Evolutionary conservation across 2,888 invertebrate genomes (phyloP).

Genomic region (Catocala sponsa): DNA sequence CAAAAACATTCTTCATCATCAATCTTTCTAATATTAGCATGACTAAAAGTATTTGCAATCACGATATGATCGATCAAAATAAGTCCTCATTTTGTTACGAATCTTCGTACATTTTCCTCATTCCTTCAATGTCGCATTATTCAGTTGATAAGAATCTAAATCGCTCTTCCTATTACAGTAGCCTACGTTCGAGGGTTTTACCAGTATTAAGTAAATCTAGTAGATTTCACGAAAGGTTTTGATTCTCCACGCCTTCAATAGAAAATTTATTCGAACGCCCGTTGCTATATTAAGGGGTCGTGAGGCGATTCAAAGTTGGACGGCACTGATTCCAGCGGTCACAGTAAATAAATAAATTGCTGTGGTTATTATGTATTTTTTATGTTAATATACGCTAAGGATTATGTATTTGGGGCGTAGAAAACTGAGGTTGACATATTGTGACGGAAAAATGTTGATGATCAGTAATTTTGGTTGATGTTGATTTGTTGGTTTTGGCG

Average conservation of each 20-base stretch:
- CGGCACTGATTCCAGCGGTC: constrained; percentile 28
- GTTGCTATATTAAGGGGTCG: constrained; percentile 42
- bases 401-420: constrained; percentile 17
- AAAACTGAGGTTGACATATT: constrained; percentile 7
- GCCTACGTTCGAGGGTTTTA: constrained; percentile 29
- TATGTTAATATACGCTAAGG: constrained; percentile 24
- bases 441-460: constrained; percentile 8
- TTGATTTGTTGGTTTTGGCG: constrained; percentile 8
- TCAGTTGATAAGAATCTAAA: constrained; percentile 48
- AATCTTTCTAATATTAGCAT: constrained; percentile 6
- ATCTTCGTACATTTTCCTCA: constrained; percentile 2
- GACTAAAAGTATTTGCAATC: neutral
- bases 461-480: constrained; percentile 5
- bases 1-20: neutral
- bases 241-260: constrained; percentile 51
- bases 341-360: constrained; percentile 31
- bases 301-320: constrained; percentile 24
- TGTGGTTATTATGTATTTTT: constrained; percentile 22
- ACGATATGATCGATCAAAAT: constrained; percentile 4
- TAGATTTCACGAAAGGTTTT: constrained; percentile 49
- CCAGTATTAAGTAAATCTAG: constrained; percentile 56
- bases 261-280: constrained; percentile 56
- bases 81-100: neutral
- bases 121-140: constrained; percentile 41
- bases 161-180: constrained; percentile 36